A percentile compares a stretch with the other conserved stretches of the same genome.
Evolutionary conservation across 2,113 vertebrate genomes (phyloP).

Genomic region (Macroglossus sobrinus): DNA sequence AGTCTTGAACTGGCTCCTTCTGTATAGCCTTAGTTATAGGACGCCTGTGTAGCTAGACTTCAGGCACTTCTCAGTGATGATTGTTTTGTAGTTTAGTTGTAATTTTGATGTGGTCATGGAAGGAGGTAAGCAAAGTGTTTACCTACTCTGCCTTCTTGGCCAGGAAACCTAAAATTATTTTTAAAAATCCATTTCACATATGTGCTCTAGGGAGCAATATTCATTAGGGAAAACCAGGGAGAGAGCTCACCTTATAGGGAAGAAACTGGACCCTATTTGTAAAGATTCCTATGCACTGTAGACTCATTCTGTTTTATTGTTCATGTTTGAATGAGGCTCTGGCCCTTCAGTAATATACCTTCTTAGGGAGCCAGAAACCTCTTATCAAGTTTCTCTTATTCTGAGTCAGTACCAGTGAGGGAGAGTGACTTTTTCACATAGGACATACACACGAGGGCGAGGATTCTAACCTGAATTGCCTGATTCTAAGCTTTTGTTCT

Average conservation of each 20-base stretch:
- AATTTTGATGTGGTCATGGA: no score
- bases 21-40: no score
- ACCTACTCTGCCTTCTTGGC: no score
- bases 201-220: slow-evolving; percentile 48
- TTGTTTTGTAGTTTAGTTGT: no score
- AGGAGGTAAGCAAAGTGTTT: no score
- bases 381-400: neutral
- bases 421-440: neutral
- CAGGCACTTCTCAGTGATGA: no score
- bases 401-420: neutral
- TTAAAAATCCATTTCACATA: neutral
- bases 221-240: neutral
- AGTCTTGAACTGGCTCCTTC: no score
- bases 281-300: neutral
- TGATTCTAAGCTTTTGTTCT: neutral
- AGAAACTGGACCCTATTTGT: neutral
- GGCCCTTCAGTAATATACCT: neutral
- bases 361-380: neutral
- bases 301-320: neutral
- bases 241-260: neutral
- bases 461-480: neutral
- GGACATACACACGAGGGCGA: fast-evolving
- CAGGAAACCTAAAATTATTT: neutral
- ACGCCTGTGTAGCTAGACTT: no score
- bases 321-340: neutral